A percentile compares a stretch with the other conserved stretches of the same genome.
phyloP scores from a whole-genome alignment of 2,797 vertebrate species.

The Eremophila alpestris region DNA sequence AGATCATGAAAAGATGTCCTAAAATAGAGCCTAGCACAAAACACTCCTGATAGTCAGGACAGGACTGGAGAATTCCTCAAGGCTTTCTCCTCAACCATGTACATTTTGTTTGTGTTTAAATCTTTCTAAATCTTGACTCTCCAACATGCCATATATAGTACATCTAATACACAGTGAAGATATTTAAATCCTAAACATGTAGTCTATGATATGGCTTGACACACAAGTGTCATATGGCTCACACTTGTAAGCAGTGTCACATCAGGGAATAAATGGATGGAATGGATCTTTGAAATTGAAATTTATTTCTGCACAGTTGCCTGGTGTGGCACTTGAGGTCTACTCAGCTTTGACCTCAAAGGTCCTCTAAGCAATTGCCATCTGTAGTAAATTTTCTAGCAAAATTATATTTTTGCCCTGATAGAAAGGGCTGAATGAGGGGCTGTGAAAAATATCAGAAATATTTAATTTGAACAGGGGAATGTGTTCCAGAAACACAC shows the following conservation, averaged over 20 bases:
- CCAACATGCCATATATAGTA: neutral
- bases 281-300: neutral
- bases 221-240: neutral
- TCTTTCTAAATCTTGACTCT: neutral
- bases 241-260: neutral
- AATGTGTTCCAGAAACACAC: neutral
- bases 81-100: neutral
- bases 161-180: neutral
- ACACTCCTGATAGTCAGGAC: neutral
- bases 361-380: neutral
- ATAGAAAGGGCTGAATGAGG: neutral
- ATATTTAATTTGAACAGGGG: neutral
- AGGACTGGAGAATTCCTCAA: neutral
- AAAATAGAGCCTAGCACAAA: neutral
- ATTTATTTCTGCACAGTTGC: slow-evolving; percentile 17
- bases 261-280: neutral
- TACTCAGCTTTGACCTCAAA: neutral
- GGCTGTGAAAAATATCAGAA: neutral
- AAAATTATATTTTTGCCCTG: neutral
- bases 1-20: neutral
- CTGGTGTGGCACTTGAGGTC: neutral
- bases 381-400: neutral
- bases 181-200: neutral
- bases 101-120: neutral
- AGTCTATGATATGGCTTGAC: neutral